Conservation (phyloP, 2,113 vertebrate species). For the Heliornis fulica region DNA sequence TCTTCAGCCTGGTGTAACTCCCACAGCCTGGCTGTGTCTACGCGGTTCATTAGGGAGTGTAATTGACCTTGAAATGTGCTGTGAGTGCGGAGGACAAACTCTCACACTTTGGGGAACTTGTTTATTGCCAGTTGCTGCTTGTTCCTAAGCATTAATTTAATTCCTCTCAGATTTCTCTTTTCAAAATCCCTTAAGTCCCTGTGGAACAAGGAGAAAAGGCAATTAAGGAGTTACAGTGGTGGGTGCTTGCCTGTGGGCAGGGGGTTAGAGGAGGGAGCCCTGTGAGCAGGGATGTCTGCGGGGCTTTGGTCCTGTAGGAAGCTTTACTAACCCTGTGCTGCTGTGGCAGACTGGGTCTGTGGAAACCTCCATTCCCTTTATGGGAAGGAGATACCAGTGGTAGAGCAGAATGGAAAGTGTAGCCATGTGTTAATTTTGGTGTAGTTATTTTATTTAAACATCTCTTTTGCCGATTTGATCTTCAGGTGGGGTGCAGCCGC, state of each 20-base stretch:
- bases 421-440: not conserved
- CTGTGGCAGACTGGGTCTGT: not conserved
- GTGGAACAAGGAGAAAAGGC: not conserved
- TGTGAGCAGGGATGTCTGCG: accelerated
- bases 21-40: not conserved
- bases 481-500: not conserved
- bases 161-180: not conserved
- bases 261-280: not conserved
- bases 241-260: not conserved
- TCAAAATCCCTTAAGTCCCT: not conserved
- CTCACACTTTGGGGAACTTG: not conserved
- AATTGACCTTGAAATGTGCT: conserved; percentile 61
- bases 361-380: not conserved
- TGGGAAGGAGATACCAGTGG: not conserved
- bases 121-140: conserved; percentile 25
- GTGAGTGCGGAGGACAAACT: not conserved
- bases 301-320: not conserved
- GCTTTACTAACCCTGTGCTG: not conserved
- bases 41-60: conserved; percentile 10
- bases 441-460: not conserved
- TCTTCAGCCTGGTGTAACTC: not conserved
- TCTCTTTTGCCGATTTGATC: not conserved
- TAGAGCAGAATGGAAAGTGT: not conserved
- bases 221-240: not conserved
- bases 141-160: conserved; percentile 19